phyloP scores from a whole-genome alignment of 2,888 invertebrate species.

The Lingula anatina region DNA sequence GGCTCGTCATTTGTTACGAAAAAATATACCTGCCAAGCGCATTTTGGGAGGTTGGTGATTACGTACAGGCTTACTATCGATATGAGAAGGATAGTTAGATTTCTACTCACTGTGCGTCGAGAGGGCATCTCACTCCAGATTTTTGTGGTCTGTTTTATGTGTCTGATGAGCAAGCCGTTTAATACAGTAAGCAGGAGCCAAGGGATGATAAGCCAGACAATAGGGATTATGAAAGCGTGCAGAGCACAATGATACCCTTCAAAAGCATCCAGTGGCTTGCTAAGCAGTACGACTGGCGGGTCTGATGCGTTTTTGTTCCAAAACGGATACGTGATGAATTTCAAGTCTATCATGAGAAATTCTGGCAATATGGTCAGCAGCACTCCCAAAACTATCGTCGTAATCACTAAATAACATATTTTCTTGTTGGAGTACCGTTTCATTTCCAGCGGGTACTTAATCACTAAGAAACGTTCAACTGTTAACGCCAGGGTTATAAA shows the following conservation, averaged over 20 bases:
- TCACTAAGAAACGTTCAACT: too few relatives aligned
- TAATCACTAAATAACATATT: too few relatives aligned
- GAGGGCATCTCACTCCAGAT: conserved; percentile 17
- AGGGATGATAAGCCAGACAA: conserved; percentile 23
- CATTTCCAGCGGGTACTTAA: too few relatives aligned
- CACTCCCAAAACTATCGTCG: too few relatives aligned
- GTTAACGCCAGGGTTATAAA: too few relatives aligned
- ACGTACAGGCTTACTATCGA: conserved; percentile 19
- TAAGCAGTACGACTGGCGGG: too few relatives aligned
- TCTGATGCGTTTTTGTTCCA: too few relatives aligned
- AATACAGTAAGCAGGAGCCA: conserved; percentile 16
- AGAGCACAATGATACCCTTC: conserved; percentile 20
- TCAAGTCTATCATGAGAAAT: too few relatives aligned
- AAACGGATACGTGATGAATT: too few relatives aligned
- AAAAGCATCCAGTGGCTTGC: too few relatives aligned
- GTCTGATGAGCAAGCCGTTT: conserved; percentile 16
- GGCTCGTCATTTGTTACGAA: conserved; percentile 17
- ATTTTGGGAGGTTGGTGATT: conserved; percentile 21
- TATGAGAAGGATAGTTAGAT: conserved; percentile 20
- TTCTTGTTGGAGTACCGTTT: too few relatives aligned
- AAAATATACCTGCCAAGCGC: conserved; percentile 17
- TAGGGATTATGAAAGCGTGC: conserved; percentile 19
- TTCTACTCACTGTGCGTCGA: conserved; percentile 16
- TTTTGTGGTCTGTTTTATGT: conserved; percentile 15
- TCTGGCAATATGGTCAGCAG: too few relatives aligned